Evolutionary conservation across 1,140 invertebrate species (phyloP).

Genomic region (Zaprionus africanus): DNA sequence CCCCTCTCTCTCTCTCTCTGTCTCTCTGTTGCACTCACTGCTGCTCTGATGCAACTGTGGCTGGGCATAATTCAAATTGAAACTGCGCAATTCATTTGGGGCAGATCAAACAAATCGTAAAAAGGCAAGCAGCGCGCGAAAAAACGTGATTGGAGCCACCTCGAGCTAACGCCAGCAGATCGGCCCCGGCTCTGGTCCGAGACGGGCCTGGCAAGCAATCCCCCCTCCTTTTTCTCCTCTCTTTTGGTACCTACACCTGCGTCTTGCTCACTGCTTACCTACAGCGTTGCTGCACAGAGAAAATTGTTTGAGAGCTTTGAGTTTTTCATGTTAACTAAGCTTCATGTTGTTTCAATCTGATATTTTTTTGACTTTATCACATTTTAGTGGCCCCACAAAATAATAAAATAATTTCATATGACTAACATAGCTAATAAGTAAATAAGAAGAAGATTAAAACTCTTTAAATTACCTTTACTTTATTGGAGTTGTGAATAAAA

Average conservation of each 20-base stretch:
- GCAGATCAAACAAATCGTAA: slow-evolving; percentile 82
- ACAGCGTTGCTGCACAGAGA: slow-evolving; percentile 17
- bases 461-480: background rate
- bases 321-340: too few species aligned
- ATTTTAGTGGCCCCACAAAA: too few species aligned
- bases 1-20: background rate
- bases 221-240: background rate
- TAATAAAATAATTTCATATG: too few species aligned
- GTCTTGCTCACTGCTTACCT: slow-evolving; percentile 13
- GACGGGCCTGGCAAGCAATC: background rate
- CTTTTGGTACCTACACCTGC: background rate
- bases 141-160: slow-evolving; percentile 81
- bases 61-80: slow-evolving; percentile 74
- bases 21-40: background rate
- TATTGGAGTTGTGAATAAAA: background rate
- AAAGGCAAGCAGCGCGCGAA: slow-evolving; percentile 68
- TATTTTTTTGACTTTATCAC: too few species aligned
- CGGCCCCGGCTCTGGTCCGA: background rate
- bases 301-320: background rate
- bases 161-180: slow-evolving; percentile 63
- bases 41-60: slow-evolving; percentile 21
- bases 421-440: too few species aligned
- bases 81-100: slow-evolving; percentile 80
- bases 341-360: too few species aligned
- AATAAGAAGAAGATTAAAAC: too few species aligned